phyloP scores from a whole-genome alignment of 30 jellyfish, hydroid and myxozoan genomes.

The Aurelia aurita region DNA sequence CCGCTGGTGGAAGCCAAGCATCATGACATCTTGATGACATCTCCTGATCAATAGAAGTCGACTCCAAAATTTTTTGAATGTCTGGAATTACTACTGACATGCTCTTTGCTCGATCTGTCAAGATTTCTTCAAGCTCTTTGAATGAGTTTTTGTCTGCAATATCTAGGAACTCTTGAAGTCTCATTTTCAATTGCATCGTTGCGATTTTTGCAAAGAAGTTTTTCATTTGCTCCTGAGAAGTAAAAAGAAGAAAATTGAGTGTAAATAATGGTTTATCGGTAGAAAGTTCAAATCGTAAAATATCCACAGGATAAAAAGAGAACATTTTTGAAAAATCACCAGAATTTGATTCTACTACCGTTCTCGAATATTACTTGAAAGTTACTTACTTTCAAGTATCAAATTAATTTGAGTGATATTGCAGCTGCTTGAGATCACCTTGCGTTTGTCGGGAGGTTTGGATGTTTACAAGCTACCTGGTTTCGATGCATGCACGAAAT shows the following conservation, averaged over 20 bases:
- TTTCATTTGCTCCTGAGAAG: conserved; percentile 55
- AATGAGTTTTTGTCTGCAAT: conserved; percentile 1
- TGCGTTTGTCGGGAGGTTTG: too few species aligned
- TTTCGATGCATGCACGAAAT: too few species aligned
- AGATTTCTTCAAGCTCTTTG: conserved; percentile 26
- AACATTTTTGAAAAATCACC: too few species aligned
- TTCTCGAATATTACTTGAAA: too few species aligned
- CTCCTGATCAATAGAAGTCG: conserved; percentile 52
- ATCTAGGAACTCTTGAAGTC: conserved; percentile 43
- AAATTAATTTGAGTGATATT: too few species aligned
- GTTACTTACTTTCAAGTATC: too few species aligned
- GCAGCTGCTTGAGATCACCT: too few species aligned
- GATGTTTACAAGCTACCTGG: too few species aligned
- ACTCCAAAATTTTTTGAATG: conserved; percentile 43
- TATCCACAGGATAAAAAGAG: neutral
- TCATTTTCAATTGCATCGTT: conserved; percentile 42
- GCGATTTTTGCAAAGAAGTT: conserved; percentile 56
- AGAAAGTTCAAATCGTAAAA: neutral
- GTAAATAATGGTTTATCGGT: neutral
- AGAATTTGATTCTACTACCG: too few species aligned
- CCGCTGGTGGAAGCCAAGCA: conserved; percentile 78
- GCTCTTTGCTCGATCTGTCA: conserved; percentile 42
- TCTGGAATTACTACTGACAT: conserved; percentile 49
- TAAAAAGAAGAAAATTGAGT: neutral
- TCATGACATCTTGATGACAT: conserved; percentile 72